These are phyloP conservation scores for Dicaeum eximium DNA, from an alignment of 2,113 vertebrate genomes.

Conservation along the genomic window DNA sequence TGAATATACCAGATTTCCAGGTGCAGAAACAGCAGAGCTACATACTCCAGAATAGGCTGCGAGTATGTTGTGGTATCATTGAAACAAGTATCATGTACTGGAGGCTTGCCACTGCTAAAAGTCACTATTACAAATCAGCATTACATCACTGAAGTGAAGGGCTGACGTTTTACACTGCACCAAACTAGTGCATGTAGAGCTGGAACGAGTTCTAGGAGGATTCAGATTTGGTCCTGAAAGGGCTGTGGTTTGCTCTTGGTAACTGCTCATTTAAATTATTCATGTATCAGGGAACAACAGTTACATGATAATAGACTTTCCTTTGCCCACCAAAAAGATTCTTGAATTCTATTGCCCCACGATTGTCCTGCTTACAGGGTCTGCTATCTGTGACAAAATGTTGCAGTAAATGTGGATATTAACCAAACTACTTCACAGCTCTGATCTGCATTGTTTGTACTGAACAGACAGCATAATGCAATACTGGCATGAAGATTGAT, in stretches of 20 bases:
- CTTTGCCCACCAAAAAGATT: background rate
- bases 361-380: background rate
- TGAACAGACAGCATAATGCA: conserved; percentile 13
- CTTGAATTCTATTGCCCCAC: background rate
- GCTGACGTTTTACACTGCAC: background rate
- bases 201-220: background rate
- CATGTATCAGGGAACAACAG: background rate
- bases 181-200: background rate
- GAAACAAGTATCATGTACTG: background rate
- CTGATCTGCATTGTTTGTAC: conserved; percentile 26
- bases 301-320: background rate
- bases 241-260: background rate
- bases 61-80: background rate
- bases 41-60: background rate
- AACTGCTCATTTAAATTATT: background rate
- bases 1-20: background rate
- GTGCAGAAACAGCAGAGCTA: conserved; percentile 18
- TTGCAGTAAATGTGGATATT: background rate
- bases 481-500: conserved; percentile 8
- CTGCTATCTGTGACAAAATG: background rate
- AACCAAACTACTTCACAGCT: background rate
- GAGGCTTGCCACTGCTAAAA: background rate
- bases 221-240: background rate
- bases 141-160: background rate
- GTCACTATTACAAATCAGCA: background rate